Evolutionary conservation across 2,888 invertebrate genomes (phyloP).

Genomic region (Acrobasis repandana): DNA sequence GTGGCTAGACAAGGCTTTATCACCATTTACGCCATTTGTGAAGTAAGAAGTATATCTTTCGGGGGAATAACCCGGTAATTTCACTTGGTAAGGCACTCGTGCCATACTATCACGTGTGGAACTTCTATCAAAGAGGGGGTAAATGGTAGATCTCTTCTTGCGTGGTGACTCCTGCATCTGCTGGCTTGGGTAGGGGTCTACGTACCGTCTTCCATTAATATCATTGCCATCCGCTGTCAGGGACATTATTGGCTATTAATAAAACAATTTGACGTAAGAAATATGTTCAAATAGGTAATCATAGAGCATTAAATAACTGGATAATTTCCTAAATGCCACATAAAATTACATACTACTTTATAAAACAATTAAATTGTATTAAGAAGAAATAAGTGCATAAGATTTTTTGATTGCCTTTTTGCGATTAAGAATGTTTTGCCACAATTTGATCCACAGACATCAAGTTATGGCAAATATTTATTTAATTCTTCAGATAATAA

Average conservation of each 20-base stretch:
- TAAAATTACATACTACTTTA: too few relatives aligned
- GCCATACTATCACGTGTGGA: constrained; percentile 43
- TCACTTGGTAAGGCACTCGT: constrained; percentile 53
- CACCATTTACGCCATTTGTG: constrained; percentile 49
- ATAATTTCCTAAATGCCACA: not conserved
- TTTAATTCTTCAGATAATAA: constrained; percentile 37
- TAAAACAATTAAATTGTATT: too few relatives aligned
- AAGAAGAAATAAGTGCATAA: not conserved
- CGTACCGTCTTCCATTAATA: constrained; percentile 69
- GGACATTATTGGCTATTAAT: constrained; percentile 74
- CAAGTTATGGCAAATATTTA: not conserved
- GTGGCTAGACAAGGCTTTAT: constrained; percentile 33
- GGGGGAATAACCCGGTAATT: constrained; percentile 65
- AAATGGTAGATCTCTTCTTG: constrained; percentile 67
- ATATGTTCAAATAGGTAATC: not conserved
- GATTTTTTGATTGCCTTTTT: too few relatives aligned
- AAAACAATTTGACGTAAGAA: constrained; percentile 50
- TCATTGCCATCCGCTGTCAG: constrained; percentile 79
- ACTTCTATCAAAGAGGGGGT: constrained; percentile 56
- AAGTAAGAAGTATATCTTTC: constrained; percentile 75
- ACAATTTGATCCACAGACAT: too few relatives aligned
- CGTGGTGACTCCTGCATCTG: constrained; percentile 75
- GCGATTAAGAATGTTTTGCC: too few relatives aligned
- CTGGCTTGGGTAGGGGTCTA: constrained; percentile 75
- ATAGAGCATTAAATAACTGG: not conserved